Conservation (phyloP, 1,140 invertebrate genomes). For the Pentalonia nigronervosa region DNA sequence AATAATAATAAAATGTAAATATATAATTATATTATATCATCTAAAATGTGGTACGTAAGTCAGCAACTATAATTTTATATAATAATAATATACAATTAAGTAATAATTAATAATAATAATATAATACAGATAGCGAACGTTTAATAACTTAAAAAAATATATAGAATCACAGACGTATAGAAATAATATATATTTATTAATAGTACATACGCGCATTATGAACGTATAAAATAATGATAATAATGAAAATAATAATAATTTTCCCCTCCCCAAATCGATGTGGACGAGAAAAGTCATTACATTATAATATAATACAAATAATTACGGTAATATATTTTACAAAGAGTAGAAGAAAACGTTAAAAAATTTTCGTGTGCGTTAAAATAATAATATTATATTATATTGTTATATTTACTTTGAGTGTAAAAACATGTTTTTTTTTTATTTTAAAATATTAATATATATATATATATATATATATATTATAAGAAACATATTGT, state of each 20-base stretch:
- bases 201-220: not conserved
- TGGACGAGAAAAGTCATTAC: not conserved
- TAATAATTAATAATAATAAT: constrained; percentile 9
- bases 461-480: not conserved
- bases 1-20: constrained; percentile 20
- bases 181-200: constrained; percentile 47
- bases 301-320: not conserved
- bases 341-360: not conserved
- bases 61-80: constrained; percentile 11
- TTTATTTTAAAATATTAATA: not conserved
- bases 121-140: constrained; percentile 28
- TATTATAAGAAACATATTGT: not conserved
- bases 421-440: not conserved
- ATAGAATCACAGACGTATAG: constrained; percentile 56
- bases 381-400: not conserved
- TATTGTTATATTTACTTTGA: not conserved
- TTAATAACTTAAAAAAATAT: constrained; percentile 51
- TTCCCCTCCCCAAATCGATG: not conserved
- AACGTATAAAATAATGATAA: not conserved
- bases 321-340: not conserved
- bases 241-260: constrained; percentile 24
- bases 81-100: constrained; percentile 25
- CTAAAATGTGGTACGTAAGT: constrained; percentile 25
- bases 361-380: constrained; percentile 25
- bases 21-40: not conserved